These are phyloP conservation scores for Pseudachorutes palmiensis DNA, from an alignment of 1,140 invertebrate species.

Conservation along the genomic window DNA sequence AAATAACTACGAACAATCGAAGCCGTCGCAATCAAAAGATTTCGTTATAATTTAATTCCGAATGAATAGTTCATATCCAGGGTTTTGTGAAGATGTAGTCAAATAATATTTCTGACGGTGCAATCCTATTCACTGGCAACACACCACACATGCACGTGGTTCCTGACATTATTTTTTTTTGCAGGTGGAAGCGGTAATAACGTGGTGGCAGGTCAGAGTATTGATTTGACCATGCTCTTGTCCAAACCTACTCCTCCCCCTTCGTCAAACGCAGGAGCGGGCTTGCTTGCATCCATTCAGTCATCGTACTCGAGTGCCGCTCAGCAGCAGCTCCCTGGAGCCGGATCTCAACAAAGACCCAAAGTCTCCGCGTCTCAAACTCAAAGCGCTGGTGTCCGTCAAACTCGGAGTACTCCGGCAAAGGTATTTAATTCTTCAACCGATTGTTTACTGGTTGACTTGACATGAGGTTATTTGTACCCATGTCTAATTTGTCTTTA, in stretches of 20 bases:
- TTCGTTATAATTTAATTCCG: no score
- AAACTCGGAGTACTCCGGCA: constrained; percentile 52
- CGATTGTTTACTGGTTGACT: constrained; percentile 43
- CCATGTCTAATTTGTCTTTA: constrained; percentile 3
- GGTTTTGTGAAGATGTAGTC: no score
- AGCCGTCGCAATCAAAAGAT: no score
- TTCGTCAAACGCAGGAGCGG: constrained; percentile 32
- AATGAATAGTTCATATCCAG: no score
- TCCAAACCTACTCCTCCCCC: constrained; percentile 18
- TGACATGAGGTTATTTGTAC: constrained; percentile 16
- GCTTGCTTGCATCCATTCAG: constrained; percentile 34
- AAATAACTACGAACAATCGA: background rate
- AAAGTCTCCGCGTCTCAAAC: constrained; percentile 43
- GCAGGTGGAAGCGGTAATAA: background rate
- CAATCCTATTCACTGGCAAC: no score
- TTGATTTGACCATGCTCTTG: constrained; percentile 34
- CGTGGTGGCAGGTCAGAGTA: constrained; percentile 35
- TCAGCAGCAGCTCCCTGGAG: constrained; percentile 44
- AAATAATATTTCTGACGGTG: no score
- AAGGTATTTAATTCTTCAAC: constrained; percentile 75
- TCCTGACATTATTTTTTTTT: background rate
- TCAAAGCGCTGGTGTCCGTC: constrained; percentile 52
- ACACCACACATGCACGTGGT: no score
- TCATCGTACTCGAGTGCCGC: constrained; percentile 35
- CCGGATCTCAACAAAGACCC: constrained; percentile 40